Evolutionary conservation across 2,113 vertebrate species (phyloP), one percentile per base, ranked within the genome.

Genomic region (Cairina moschata): DNA sequence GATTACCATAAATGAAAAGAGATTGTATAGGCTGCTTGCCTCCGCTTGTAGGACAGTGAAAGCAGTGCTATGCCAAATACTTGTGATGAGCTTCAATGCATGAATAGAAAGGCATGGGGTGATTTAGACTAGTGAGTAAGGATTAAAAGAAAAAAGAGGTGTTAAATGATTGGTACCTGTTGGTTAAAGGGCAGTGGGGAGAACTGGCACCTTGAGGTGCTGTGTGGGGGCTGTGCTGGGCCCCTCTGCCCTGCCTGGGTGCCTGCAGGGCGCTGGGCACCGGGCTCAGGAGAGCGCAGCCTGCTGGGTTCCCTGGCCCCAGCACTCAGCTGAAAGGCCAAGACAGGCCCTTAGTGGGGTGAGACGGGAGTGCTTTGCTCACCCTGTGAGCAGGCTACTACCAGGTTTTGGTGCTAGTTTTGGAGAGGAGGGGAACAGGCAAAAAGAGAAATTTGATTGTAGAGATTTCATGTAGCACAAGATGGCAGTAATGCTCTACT

Each of bases 401-500:
- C 1, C 1, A n/a, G 48, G 14, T 9, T 11, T 16, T 5, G 9
- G 4, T 50, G 71, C 48, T 68, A 78, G 16, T 22, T 80, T 65
- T 29, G 62, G 38, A 65, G 62, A 29, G 36, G 23, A 25, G 20
- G 23, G 50, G 23, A 52, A 25, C 62, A 29, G 34, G 14, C 17
- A 13, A 26, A 13, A 81, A 55, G 23, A 55, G 44, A 71, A 32
- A 2, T 6, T 79, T 4, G 28, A 1, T 6, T 88, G 93, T 63
- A 88, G 69, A 40, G 34, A 72, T 31, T 18, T 48, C 17, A 1
- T 11, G 1, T 25, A 91, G 81, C 95, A 95, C 95, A 28, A 73
- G 96, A 28, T 96, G 96, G 95, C 95, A 95, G 83, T 72, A 91
- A 72, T 14, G 73, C 66, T 96, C 95, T 22, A 62, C 56, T 5